These are phyloP conservation scores for Neuroterus valhalla DNA, from an alignment of 1,140 invertebrate genomes.

Conservation along the genomic window DNA sequence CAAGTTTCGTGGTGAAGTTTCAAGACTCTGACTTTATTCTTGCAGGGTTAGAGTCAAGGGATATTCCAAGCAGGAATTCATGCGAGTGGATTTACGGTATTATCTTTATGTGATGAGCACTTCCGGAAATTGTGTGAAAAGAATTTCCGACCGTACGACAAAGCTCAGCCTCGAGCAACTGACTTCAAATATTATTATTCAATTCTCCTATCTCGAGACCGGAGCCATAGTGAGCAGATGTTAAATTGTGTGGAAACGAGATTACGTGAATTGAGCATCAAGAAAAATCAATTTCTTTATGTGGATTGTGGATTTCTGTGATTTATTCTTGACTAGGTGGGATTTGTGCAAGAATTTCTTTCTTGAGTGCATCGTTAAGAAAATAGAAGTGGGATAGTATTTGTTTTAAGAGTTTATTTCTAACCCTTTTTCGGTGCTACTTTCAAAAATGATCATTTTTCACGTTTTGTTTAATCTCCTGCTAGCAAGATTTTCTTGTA, in stretches of 20 bases:
- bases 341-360: background rate
- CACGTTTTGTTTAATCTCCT: too few relatives aligned
- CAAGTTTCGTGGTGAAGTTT: background rate
- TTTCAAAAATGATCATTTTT: too few relatives aligned
- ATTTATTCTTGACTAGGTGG: background rate
- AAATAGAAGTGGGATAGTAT: background rate
- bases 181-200: constrained; percentile 25
- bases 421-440: too few relatives aligned
- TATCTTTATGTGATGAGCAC: constrained; percentile 1
- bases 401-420: too few relatives aligned
- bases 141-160: background rate
- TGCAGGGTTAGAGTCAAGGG: background rate
- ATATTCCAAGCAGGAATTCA: background rate
- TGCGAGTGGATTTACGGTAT: background rate
- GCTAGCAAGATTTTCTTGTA: too few relatives aligned
- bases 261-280: constrained; percentile 5
- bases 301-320: background rate
- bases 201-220: constrained; percentile 11
- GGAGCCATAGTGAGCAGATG: background rate
- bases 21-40: background rate
- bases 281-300: background rate
- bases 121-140: constrained; percentile 16
- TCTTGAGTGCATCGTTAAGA: background rate
- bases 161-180: background rate
- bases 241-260: constrained; percentile 24